A percentile compares a stretch with the other conserved stretches of the same genome.
Conservation (phyloP, 2,888 invertebrate species). For the Drosophila kanekoi region DNA sequence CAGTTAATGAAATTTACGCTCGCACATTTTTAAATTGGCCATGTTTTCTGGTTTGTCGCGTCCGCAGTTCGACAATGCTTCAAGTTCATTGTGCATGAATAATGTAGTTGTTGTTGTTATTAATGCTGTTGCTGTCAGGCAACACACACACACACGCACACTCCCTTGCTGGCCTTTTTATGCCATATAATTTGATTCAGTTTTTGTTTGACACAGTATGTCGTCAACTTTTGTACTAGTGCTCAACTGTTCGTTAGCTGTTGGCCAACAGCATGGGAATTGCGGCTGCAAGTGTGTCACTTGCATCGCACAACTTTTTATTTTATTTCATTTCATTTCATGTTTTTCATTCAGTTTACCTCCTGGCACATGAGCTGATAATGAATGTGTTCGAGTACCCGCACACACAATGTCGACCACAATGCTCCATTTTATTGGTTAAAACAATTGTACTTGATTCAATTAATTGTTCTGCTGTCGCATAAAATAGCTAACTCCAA, state of each 20-base stretch:
- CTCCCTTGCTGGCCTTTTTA: constrained; percentile 14
- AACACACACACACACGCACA: neutral
- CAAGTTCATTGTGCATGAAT: constrained; percentile 77
- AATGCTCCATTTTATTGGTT: constrained; percentile 39
- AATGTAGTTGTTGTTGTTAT: constrained; percentile 71
- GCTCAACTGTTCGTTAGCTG: constrained; percentile 30
- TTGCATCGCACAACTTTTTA: constrained; percentile 47
- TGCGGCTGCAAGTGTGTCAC: constrained; percentile 49
- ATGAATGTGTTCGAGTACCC: constrained; percentile 18
- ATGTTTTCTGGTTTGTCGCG: constrained; percentile 70
- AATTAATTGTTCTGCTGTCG: constrained; percentile 33
- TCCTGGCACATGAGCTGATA: constrained; percentile 25
- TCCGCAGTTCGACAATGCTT: constrained; percentile 47
- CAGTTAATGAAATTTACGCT: constrained; percentile 65
- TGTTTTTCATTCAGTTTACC: constrained; percentile 5
- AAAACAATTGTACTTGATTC: constrained; percentile 45
- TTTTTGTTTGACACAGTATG: constrained; percentile 41
- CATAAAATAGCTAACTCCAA: constrained; percentile 18
- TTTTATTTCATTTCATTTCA: constrained; percentile 29
- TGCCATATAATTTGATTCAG: constrained; percentile 52
- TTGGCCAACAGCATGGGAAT: constrained; percentile 50
- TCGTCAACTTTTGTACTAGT: constrained; percentile 25
- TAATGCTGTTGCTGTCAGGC: constrained; percentile 32
- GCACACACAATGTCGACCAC: constrained; percentile 21
- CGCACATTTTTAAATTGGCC: constrained; percentile 56